These are phyloP conservation scores for Anas platyrhynchos DNA, from an alignment of 2,113 vertebrate species.

Conservation along the genomic window DNA sequence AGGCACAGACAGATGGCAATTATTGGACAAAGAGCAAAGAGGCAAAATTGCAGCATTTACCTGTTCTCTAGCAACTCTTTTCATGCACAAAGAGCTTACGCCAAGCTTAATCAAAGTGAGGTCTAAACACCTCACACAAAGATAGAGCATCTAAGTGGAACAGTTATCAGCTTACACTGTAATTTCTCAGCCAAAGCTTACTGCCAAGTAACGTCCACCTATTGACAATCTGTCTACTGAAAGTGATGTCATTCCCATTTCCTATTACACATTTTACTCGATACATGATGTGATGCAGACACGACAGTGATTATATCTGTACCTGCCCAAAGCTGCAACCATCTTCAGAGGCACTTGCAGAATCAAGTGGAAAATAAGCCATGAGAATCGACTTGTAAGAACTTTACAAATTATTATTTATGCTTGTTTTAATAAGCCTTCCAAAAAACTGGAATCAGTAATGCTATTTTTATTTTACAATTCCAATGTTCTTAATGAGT, in stretches of 20 bases:
- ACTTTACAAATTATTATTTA: not conserved
- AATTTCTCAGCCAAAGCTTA: not conserved
- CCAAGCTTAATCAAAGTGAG: not conserved
- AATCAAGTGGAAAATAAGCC: not conserved
- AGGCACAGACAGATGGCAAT: not conserved
- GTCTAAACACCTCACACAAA: not conserved
- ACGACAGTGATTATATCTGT: not conserved
- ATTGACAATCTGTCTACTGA: not conserved
- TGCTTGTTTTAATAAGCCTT: not conserved
- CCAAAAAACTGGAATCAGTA: not conserved
- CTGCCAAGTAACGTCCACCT: not conserved
- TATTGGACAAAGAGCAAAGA: not conserved
- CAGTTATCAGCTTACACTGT: not conserved
- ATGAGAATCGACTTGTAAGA: not conserved
- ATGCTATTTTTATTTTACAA: not conserved
- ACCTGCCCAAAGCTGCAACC: not conserved
- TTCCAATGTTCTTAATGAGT: not conserved
- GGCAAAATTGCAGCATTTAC: not conserved
- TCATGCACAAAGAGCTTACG: not conserved
- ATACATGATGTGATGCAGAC: too few species aligned
- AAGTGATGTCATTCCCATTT: not conserved
- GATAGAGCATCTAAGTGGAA: not conserved
- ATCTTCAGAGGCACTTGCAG: not conserved
- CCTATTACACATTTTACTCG: not conserved
- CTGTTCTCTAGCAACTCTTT: not conserved